These are phyloP conservation scores for Magallana nippona DNA, from an alignment of 2,888 invertebrate genomes.

Conservation along the genomic window DNA sequence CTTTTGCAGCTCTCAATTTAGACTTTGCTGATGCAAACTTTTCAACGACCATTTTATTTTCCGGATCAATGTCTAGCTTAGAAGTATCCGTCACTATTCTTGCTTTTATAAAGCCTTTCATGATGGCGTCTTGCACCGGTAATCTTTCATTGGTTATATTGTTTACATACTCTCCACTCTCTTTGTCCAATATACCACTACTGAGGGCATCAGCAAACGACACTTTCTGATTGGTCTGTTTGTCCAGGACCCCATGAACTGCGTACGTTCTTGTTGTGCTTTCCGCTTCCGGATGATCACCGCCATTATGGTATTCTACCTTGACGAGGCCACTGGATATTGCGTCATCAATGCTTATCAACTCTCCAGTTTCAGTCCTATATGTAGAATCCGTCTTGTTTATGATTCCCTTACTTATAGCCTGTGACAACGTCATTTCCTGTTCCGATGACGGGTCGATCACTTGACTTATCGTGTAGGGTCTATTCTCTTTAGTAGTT, in stretches of 20 bases:
- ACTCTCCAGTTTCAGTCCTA: constrained; percentile 66
- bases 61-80: constrained; percentile 76
- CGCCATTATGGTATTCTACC: constrained; percentile 67
- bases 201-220: constrained; percentile 68
- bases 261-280: constrained; percentile 76
- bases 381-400: constrained; percentile 63
- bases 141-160: constrained; percentile 71
- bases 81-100: constrained; percentile 71
- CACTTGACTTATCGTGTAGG: constrained; percentile 70
- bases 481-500: constrained; percentile 71
- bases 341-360: constrained; percentile 71
- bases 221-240: constrained; percentile 66
- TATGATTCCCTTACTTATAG: constrained; percentile 66
- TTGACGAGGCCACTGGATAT: constrained; percentile 70
- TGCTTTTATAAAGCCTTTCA: constrained; percentile 78
- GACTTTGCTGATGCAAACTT: constrained; percentile 69
- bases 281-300: constrained; percentile 57
- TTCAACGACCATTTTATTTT: constrained; percentile 76
- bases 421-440: constrained; percentile 62
- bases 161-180: constrained; percentile 75
- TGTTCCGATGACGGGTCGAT: constrained; percentile 66
- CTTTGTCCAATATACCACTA: constrained; percentile 69
- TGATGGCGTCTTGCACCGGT: constrained; percentile 77
- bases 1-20: constrained; percentile 70
- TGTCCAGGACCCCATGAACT: constrained; percentile 76